Conservation (phyloP, 2,888 invertebrate species). For the Oligia fasciuncula region DNA sequence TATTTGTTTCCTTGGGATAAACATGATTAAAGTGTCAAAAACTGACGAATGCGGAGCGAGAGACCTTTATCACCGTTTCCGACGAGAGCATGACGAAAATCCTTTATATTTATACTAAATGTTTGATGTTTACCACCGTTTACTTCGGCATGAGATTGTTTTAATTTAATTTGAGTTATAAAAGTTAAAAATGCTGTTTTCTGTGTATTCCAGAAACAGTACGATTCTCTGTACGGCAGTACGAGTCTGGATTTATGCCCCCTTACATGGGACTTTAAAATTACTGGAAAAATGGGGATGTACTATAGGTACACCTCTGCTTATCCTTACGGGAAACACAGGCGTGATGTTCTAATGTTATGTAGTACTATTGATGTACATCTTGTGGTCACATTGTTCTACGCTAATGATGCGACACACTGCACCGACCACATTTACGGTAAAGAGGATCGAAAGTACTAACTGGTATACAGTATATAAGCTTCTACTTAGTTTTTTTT, state of each 20-base stretch:
- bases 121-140: background rate
- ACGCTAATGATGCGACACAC: background rate
- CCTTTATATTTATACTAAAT: background rate
- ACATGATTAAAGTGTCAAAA: conserved; percentile 13
- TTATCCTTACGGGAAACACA: no score
- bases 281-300: no score
- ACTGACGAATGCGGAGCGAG: background rate
- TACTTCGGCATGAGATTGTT: background rate
- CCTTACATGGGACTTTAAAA: no score
- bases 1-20: background rate
- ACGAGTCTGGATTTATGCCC: no score
- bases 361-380: background rate
- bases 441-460: background rate
- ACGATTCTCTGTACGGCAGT: no score
- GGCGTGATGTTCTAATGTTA: background rate
- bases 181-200: no score
- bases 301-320: no score
- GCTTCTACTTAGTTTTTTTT: no score
- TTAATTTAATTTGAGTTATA: no score
- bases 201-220: background rate
- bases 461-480: no score
- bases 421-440: background rate
- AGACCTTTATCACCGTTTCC: conserved; percentile 19
- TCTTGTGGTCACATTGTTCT: background rate
- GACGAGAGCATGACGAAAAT: conserved; percentile 16